Conservation (phyloP, 2,113 vertebrate species). For the chimpanzee (Pan troglodytes) region DNA sequence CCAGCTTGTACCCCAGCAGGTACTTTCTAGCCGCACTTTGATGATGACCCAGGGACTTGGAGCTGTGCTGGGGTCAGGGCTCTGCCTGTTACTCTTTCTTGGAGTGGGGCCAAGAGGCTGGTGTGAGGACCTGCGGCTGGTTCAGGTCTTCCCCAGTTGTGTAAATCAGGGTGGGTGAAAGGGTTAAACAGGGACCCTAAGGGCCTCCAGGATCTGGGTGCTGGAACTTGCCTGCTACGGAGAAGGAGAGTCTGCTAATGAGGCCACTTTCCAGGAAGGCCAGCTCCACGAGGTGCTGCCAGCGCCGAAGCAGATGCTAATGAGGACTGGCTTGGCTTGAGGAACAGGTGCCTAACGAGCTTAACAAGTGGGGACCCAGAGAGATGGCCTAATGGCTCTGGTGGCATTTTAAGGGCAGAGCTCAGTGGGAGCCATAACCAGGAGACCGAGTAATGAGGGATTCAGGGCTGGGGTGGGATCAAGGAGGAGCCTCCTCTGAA, state of each 20-base stretch:
- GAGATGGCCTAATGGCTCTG: not conserved
- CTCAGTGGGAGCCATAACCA: not conserved
- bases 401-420: constrained; percentile 8
- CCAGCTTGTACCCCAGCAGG: not conserved
- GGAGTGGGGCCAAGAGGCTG: not conserved
- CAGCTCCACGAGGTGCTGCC: not conserved
- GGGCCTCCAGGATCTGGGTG: not conserved
- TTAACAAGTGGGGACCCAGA: not conserved
- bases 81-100: not conserved
- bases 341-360: not conserved
- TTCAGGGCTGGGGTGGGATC: not conserved
- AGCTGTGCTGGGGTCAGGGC: not conserved
- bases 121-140: not conserved
- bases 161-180: not conserved
- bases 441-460: not conserved
- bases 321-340: not conserved
- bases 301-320: not conserved
- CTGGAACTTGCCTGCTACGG: not conserved
- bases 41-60: not conserved
- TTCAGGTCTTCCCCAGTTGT: not conserved
- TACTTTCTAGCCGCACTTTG: not conserved
- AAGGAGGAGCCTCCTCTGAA: not conserved
- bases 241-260: not conserved
- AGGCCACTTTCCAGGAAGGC: constrained; percentile 10
- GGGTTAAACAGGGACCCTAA: not conserved